phyloP scores from a whole-genome alignment of 1,140 invertebrate species.

The Ptiloglossa arizonensis region DNA sequence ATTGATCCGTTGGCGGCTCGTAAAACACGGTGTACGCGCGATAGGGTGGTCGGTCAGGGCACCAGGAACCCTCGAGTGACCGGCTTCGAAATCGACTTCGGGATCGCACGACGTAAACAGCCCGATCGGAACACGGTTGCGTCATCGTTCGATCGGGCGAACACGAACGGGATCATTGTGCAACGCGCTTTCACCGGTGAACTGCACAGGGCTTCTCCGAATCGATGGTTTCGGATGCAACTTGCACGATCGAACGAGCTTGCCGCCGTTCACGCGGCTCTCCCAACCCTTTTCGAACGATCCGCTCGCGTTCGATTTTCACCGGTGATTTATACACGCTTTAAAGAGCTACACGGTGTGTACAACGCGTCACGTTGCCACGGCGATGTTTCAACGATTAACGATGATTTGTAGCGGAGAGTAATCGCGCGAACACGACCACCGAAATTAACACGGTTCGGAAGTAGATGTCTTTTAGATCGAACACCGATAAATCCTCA shows the following conservation, averaged over 20 bases:
- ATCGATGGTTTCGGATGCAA: slow-evolving; percentile 41
- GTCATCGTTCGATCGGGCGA: slow-evolving; percentile 59
- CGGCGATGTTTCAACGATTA: too few species aligned
- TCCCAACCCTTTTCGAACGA: too few species aligned
- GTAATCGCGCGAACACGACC: too few species aligned
- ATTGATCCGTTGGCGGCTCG: slow-evolving; percentile 11
- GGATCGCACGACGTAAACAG: slow-evolving; percentile 49
- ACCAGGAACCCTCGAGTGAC: neutral
- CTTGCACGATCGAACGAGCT: neutral
- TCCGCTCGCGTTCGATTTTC: neutral
- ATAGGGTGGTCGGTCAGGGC: neutral
- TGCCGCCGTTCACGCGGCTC: neutral
- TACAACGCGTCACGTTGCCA: too few species aligned
- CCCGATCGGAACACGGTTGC: slow-evolving; percentile 62
- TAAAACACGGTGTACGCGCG: neutral
- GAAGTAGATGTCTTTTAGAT: too few species aligned
- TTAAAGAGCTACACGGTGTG: too few species aligned
- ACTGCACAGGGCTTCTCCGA: slow-evolving; percentile 24
- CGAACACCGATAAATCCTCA: too few species aligned
- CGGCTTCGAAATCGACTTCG: slow-evolving; percentile 24
- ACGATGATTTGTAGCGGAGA: too few species aligned
- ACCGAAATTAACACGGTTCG: too few species aligned
- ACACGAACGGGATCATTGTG: slow-evolving; percentile 74
- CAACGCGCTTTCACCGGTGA: slow-evolving; percentile 75
- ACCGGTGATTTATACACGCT: too few species aligned